Conservation (phyloP, 2,888 invertebrate genomes). For the Sylvicola fuscatus region DNA sequence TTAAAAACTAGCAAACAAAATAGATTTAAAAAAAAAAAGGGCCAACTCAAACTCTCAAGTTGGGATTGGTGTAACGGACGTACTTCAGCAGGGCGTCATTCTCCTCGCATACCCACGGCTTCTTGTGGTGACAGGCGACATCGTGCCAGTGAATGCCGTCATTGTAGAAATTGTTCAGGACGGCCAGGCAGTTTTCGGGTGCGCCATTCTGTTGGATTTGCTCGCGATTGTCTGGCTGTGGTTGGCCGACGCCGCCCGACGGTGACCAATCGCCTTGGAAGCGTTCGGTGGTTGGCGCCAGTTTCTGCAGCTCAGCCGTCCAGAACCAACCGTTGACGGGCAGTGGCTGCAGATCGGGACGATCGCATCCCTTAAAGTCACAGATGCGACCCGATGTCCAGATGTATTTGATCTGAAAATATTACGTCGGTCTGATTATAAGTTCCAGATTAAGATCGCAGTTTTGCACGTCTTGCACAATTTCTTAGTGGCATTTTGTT, state of each 20-base stretch:
- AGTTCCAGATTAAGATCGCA: no score
- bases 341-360: conserved; percentile 63
- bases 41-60: conserved; percentile 43
- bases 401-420: conserved; percentile 50
- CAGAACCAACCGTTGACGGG: conserved; percentile 81
- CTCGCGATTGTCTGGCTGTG: conserved; percentile 78
- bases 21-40: no score
- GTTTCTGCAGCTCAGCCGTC: conserved; percentile 69
- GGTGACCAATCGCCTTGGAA: conserved; percentile 78
- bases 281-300: conserved; percentile 63
- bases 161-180: conserved; percentile 77
- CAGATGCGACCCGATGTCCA: conserved; percentile 82
- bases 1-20: no score
- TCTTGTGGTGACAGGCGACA: conserved; percentile 77
- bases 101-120: conserved; percentile 76
- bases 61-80: conserved; percentile 63
- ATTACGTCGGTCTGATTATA: no score
- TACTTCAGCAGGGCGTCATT: conserved; percentile 72
- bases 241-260: conserved; percentile 64
- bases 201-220: conserved; percentile 55
- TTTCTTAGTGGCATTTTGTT: no score
- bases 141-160: conserved; percentile 85
- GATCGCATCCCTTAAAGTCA: conserved; percentile 77
- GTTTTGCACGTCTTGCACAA: no score
- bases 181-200: conserved; percentile 65